These are phyloP conservation scores for Cossypha heuglini DNA, from an alignment of 2,797 vertebrate genomes.

Conservation along the genomic window DNA sequence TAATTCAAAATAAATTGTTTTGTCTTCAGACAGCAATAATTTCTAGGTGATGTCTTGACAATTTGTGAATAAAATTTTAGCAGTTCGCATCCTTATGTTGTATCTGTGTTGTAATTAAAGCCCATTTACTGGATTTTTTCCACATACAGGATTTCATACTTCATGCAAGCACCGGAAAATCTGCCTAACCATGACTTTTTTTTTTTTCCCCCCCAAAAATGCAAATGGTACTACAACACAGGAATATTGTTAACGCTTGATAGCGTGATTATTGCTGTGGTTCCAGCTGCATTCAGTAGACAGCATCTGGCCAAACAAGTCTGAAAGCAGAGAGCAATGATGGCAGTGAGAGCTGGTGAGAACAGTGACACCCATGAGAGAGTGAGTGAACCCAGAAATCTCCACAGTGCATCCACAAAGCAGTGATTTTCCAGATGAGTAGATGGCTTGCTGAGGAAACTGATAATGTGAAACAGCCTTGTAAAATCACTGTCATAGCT, in stretches of 20 bases:
- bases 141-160: not conserved
- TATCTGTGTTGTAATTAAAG: not conserved
- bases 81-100: not conserved
- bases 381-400: not conserved
- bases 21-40: not conserved
- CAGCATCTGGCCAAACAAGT: not conserved
- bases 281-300: not conserved
- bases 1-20: not conserved
- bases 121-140: not conserved
- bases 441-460: not conserved
- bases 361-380: not conserved
- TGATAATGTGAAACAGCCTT: not conserved
- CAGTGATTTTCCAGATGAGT: not conserved
- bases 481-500: not conserved
- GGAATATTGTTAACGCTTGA: not conserved
- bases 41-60: not conserved
- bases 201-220: not conserved
- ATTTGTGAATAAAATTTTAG: not conserved
- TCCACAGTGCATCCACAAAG: not conserved
- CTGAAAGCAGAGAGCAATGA: not conserved
- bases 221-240: not conserved
- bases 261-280: not conserved
- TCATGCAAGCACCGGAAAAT: not conserved
- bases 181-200: not conserved
- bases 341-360: not conserved